Percentiles rank a stretch among this genome's conserved stretches.
Conservation (phyloP, 2,113 vertebrate species). For the Rhizomys pruinosus region DNA sequence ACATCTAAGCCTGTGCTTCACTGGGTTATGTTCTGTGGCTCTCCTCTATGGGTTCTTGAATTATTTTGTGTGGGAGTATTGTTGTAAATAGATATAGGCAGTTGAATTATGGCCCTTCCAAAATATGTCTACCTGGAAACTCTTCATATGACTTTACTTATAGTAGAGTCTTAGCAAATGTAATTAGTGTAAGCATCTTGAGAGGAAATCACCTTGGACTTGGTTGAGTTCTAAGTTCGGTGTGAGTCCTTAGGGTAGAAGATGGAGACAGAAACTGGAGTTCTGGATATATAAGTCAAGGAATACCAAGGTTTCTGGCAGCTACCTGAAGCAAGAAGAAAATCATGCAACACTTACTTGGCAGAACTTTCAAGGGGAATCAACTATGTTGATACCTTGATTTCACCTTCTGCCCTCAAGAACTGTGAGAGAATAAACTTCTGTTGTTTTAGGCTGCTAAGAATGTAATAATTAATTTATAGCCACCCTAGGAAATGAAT, state of each 20-base stretch:
- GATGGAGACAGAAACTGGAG: background rate
- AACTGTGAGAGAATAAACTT: background rate
- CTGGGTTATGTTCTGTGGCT: background rate
- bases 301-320: background rate
- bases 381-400: background rate
- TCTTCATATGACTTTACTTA: slow-evolving; percentile 23
- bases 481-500: background rate
- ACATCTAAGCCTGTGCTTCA: background rate
- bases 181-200: background rate
- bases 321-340: background rate
- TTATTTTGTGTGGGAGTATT: background rate
- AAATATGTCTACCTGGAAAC: background rate
- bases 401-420: background rate
- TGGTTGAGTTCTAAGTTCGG: background rate
- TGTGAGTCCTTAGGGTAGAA: background rate
- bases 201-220: background rate
- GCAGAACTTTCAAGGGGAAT: background rate
- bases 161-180: background rate
- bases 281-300: background rate
- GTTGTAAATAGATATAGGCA: slow-evolving; percentile 13
- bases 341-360: background rate
- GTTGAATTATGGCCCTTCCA: background rate
- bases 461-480: slow-evolving; percentile 1
- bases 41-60: background rate
- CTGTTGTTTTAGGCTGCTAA: slow-evolving; percentile 38